Percentiles rank a stretch among this genome's conserved stretches.
Evolutionary conservation across 1,140 invertebrate genomes (phyloP).

Genomic region (Phymorhynchus buccinoides): DNA sequence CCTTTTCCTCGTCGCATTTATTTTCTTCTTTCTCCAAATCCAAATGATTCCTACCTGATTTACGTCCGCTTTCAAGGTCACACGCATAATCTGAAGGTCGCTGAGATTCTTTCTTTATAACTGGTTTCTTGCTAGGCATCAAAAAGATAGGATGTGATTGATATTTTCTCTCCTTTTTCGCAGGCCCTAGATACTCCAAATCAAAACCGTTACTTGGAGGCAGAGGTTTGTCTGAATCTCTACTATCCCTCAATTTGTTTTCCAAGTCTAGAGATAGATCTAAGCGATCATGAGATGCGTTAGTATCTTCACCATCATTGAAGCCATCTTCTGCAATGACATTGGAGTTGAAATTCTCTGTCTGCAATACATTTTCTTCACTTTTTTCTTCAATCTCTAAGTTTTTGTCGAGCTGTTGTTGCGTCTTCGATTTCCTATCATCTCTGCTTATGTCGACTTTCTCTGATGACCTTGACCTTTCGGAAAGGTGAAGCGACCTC

Average conservation of each 20-base stretch:
- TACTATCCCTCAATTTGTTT: not conserved
- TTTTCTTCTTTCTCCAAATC: not conserved
- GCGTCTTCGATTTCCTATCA: not conserved
- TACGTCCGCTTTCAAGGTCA: not conserved
- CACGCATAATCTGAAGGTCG: not conserved
- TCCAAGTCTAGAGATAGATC: not conserved
- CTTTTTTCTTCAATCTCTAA: not conserved
- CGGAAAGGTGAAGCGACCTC: not conserved
- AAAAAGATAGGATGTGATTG: constrained; percentile 15
- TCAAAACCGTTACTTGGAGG: not conserved
- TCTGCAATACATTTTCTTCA: not conserved
- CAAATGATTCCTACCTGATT: not conserved
- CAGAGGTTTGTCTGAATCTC: not conserved
- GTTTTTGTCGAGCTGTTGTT: not conserved
- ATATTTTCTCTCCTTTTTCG: not conserved
- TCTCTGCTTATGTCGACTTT: not conserved
- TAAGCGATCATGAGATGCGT: no score
- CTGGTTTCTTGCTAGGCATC: constrained; percentile 12
- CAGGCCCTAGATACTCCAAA: constrained; percentile 28
- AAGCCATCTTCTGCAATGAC: no score
- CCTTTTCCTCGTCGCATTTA: not conserved
- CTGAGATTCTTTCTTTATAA: not conserved
- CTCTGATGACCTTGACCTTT: not conserved
- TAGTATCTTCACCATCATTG: no score
- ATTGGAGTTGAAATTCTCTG: not conserved